phyloP scores from a whole-genome alignment of 2,888 invertebrate species.

The Caenorhabditis sinica region DNA sequence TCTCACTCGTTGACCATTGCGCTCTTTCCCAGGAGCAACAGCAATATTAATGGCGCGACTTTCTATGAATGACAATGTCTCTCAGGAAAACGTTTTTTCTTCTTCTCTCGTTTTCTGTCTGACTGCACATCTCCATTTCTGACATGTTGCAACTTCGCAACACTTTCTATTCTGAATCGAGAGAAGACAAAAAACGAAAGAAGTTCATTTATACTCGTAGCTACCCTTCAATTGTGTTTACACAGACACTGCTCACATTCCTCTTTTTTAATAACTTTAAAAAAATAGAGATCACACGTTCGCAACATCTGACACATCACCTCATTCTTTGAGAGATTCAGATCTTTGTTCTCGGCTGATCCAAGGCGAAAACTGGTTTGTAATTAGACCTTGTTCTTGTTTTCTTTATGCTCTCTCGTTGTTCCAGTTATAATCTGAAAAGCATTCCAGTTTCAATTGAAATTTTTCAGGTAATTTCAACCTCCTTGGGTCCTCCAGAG shows the following conservation, averaged over 20 bases:
- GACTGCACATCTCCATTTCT: background rate
- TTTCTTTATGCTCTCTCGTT: background rate
- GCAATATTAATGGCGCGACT: slow-evolving; percentile 46
- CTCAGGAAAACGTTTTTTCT: background rate
- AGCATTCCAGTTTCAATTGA: background rate
- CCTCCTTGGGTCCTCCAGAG: slow-evolving; percentile 26
- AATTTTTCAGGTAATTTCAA: slow-evolving; percentile 6
- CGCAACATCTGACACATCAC: slow-evolving; percentile 26
- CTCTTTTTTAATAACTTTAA: background rate
- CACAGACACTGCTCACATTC: background rate
- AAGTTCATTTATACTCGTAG: background rate
- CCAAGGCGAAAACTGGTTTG: slow-evolving; percentile 12
- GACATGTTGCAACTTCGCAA: background rate
- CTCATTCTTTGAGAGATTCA: slow-evolving; percentile 14
- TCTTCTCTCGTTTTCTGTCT: background rate
- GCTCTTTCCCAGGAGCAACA: slow-evolving; percentile 32
- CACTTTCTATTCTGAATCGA: background rate
- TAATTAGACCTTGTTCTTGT: background rate
- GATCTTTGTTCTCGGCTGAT: slow-evolving; percentile 19
- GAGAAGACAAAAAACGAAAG: background rate
- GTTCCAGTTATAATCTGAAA: background rate
- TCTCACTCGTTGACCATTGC: slow-evolving; percentile 14
- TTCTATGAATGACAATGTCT: slow-evolving; percentile 35
- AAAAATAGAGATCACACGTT: background rate
- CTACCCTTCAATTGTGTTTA: background rate